phyloP scores from a whole-genome alignment of 1,140 invertebrate species.

The Asobara japonica region DNA sequence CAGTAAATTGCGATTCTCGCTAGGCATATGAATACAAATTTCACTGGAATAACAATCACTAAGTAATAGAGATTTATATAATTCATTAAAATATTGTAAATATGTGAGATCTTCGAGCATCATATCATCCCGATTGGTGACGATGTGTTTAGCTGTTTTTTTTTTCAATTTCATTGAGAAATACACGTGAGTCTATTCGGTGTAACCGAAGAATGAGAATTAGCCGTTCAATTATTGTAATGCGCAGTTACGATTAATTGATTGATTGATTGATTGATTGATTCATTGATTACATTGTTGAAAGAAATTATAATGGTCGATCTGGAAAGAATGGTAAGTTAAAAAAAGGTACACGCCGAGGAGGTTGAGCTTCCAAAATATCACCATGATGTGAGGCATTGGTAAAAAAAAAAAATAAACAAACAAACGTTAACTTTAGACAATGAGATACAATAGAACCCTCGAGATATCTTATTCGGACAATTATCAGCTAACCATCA shows the following conservation, averaged over 20 bases:
- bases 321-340: too few species aligned
- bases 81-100: slow-evolving; percentile 6
- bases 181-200: not conserved
- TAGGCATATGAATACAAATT: not conserved
- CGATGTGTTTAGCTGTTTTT: not conserved
- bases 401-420: too few species aligned
- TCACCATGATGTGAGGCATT: too few species aligned
- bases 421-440: too few species aligned
- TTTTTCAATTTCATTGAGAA: not conserved
- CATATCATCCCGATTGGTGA: not conserved
- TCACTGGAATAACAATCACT: slow-evolving; percentile 5
- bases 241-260: not conserved
- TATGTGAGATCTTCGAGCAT: not conserved
- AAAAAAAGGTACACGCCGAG: too few species aligned
- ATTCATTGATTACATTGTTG: too few species aligned
- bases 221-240: not conserved
- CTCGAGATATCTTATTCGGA: too few species aligned
- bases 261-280: too few species aligned
- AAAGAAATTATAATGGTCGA: too few species aligned
- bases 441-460: too few species aligned
- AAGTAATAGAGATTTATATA: not conserved
- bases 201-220: not conserved
- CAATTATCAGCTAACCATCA: not conserved
- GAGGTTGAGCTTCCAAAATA: too few species aligned
- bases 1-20: not conserved